Evolutionary conservation across 2,797 vertebrate genomes (phyloP).

Genomic region (Acridotheres tristis): DNA sequence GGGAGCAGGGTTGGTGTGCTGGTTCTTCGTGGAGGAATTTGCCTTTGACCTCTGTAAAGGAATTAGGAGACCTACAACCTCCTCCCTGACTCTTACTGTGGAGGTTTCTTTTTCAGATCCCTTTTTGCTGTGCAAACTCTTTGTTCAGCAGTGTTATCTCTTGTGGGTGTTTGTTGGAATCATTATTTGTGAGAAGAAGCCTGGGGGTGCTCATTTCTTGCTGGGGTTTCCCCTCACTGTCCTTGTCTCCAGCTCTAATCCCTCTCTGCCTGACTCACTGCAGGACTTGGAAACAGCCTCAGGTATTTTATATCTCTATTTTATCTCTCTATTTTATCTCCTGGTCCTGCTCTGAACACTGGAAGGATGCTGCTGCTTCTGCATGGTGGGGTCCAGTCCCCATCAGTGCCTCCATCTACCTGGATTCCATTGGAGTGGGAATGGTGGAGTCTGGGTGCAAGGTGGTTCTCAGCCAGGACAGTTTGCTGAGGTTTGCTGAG

Average conservation of each 20-base stretch:
- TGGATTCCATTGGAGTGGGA: background rate
- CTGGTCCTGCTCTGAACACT: background rate
- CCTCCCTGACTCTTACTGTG: background rate
- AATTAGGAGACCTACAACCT: background rate
- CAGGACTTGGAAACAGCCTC: background rate
- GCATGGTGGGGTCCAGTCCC: background rate
- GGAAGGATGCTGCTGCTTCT: background rate
- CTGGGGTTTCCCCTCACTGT: background rate
- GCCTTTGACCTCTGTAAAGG: background rate
- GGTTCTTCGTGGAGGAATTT: background rate
- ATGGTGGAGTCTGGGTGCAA: background rate
- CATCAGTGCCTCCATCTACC: background rate
- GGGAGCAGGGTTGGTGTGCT: rapidly evolving
- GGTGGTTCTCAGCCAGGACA: background rate
- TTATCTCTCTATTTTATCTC: background rate
- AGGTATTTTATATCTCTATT: background rate
- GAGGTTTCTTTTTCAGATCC: background rate
- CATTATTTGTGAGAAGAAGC: background rate
- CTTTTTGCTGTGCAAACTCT: background rate
- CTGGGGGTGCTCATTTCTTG: background rate
- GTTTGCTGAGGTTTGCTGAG: background rate
- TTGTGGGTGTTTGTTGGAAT: background rate
- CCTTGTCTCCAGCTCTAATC: background rate
- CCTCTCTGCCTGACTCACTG: background rate
- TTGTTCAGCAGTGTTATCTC: background rate